A percentile compares a stretch with the other conserved stretches of the same genome.
These are phyloP conservation scores for Tetramorium simillimum DNA, from an alignment of 1,140 invertebrate species.

Conservation along the genomic window DNA sequence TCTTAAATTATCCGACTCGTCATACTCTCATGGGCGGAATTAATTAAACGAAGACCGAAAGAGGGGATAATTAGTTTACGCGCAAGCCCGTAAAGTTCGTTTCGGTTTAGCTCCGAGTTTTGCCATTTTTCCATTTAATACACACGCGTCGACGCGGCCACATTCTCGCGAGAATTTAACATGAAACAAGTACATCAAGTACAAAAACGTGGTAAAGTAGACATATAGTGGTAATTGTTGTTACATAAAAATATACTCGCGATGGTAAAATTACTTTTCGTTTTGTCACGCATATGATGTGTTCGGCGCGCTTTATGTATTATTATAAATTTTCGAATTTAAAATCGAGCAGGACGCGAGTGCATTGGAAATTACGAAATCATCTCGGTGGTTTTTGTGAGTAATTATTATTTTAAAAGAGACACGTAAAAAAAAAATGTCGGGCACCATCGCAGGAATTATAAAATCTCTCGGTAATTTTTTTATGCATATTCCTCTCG, in stretches of 20 bases:
- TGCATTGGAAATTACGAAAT: not conserved
- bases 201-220: conserved; percentile 10
- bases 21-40: conserved; percentile 12
- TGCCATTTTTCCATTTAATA: conserved; percentile 40
- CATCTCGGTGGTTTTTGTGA: not conserved
- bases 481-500: not conserved
- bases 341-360: not conserved
- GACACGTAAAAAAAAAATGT: not conserved
- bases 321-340: not conserved
- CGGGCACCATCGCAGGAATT: not conserved
- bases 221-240: not conserved
- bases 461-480: not conserved
- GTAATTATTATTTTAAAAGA: conserved; percentile 22
- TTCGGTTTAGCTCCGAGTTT: conserved; percentile 33
- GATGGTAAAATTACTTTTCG: not conserved
- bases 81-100: conserved; percentile 22
- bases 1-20: conserved; percentile 34
- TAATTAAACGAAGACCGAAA: conserved; percentile 37
- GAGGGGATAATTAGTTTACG: conserved; percentile 27
- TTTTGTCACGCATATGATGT: not conserved
- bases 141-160: not conserved
- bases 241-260: not conserved
- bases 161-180: not conserved
- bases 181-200: not conserved
- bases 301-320: not conserved